phyloP scores from a whole-genome alignment of 2,113 vertebrate genomes.

The Noctilio leporinus region DNA sequence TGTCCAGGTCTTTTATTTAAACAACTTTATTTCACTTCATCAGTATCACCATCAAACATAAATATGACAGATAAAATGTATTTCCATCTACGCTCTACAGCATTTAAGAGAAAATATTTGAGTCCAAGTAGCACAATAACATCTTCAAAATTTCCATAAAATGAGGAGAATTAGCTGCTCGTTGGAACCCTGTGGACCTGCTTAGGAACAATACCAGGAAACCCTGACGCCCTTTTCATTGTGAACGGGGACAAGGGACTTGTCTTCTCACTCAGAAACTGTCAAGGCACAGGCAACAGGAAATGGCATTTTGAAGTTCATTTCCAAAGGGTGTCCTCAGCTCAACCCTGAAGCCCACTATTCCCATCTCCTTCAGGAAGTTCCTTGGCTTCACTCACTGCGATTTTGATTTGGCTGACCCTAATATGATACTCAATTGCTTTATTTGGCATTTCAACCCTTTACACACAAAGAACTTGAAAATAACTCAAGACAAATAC shows the following conservation, averaged over 20 bases:
- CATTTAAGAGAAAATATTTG: conserved; percentile 8
- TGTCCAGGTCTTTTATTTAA: neutral
- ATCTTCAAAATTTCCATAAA: neutral
- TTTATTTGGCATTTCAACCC: neutral
- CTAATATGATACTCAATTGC: neutral
- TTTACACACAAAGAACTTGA: neutral
- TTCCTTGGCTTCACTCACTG: neutral
- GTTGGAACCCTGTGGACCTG: neutral
- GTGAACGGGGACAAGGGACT: neutral
- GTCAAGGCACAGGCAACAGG: neutral
- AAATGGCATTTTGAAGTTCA: neutral
- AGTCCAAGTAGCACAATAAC: neutral
- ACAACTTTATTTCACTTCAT: neutral
- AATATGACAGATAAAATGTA: neutral
- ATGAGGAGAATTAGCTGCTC: neutral
- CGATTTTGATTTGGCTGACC: neutral
- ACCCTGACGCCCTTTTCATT: neutral
- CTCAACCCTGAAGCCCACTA: neutral
- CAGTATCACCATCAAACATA: neutral
- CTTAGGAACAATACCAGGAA: neutral
- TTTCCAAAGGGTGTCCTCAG: neutral
- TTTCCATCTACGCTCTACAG: neutral
- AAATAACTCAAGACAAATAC: neutral
- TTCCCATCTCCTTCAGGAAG: neutral
- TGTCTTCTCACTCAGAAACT: neutral